A percentile compares a stretch with the other conserved stretches of the same genome.
These are phyloP conservation scores for Xanthia togata DNA, from an alignment of 2,888 invertebrate genomes.

Conservation along the genomic window DNA sequence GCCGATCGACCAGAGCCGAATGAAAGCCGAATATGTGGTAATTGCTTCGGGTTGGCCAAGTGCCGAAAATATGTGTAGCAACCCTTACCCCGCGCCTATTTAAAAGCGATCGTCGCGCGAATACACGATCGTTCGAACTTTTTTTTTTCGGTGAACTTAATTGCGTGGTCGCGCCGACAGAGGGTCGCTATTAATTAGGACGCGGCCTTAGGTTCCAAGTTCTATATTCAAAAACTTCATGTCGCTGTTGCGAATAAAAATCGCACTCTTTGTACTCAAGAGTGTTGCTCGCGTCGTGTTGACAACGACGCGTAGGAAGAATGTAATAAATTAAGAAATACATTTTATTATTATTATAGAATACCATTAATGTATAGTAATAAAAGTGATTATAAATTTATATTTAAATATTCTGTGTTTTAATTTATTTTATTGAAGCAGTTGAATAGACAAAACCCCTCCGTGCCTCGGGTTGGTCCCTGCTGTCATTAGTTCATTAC, in stretches of 20 bases:
- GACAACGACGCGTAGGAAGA: slow-evolving; percentile 11
- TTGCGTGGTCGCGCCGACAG: too few species aligned
- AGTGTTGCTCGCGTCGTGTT: slow-evolving; percentile 20
- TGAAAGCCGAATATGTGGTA: background rate
- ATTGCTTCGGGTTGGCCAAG: too few species aligned
- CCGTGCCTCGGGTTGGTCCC: background rate
- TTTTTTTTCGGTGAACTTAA: too few species aligned
- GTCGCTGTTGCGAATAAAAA: slow-evolving; percentile 30
- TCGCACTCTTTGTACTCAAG: slow-evolving; percentile 22
- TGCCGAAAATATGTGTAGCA: background rate
- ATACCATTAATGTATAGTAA: slow-evolving; percentile 71
- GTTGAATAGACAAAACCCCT: background rate
- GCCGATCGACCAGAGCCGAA: too few species aligned
- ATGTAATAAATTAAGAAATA: slow-evolving; percentile 33
- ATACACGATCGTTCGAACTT: too few species aligned
- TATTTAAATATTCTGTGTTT: slow-evolving; percentile 55
- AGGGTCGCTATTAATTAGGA: too few species aligned
- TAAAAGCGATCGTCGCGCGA: too few species aligned
- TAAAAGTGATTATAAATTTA: slow-evolving; percentile 74
- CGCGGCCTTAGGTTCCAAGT: background rate
- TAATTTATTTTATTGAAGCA: slow-evolving; percentile 12
- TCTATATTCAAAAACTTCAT: background rate
- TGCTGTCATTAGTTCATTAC: background rate
- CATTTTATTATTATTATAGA: slow-evolving; percentile 73
- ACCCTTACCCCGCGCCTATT: too few species aligned